phyloP scores from a whole-genome alignment of 2,888 invertebrate genomes.

The Arrhopalites spinosus region DNA sequence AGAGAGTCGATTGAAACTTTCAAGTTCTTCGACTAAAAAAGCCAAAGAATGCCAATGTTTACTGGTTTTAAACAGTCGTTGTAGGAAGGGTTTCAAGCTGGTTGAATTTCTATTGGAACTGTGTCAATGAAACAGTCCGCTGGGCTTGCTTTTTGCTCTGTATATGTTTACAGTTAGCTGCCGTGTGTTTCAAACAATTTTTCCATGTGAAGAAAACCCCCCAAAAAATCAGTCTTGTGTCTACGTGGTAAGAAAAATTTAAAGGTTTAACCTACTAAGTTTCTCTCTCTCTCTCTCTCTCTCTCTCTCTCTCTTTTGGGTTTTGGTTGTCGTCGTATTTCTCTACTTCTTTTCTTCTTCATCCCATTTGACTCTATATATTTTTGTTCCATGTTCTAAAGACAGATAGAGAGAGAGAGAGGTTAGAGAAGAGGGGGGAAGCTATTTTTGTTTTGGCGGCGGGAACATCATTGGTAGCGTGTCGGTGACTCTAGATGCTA shows the following conservation, averaged over 20 bases:
- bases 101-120: not conserved
- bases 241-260: constrained; percentile 4
- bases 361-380: too few species aligned
- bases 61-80: constrained; percentile 7
- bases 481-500: constrained; percentile 11
- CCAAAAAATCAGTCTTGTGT: not conserved
- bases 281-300: not conserved
- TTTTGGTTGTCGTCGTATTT: too few species aligned
- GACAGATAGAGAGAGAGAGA: not conserved
- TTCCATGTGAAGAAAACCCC: constrained; percentile 4
- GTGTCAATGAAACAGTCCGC: not conserved
- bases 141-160: not conserved
- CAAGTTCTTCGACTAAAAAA: not conserved
- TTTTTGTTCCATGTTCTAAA: not conserved
- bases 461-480: constrained; percentile 20
- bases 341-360: too few species aligned
- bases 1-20: constrained; percentile 1
- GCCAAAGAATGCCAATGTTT: not conserved
- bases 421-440: not conserved
- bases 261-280: not conserved
- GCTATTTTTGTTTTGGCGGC: constrained; percentile 30
- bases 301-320: not conserved
- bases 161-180: not conserved
- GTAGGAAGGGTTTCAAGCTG: not conserved
- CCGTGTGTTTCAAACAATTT: constrained; percentile 7